Base-by-base conservation (phyloP, 2,888 invertebrate species). In the Agriopis aurantiaria region DNA sequence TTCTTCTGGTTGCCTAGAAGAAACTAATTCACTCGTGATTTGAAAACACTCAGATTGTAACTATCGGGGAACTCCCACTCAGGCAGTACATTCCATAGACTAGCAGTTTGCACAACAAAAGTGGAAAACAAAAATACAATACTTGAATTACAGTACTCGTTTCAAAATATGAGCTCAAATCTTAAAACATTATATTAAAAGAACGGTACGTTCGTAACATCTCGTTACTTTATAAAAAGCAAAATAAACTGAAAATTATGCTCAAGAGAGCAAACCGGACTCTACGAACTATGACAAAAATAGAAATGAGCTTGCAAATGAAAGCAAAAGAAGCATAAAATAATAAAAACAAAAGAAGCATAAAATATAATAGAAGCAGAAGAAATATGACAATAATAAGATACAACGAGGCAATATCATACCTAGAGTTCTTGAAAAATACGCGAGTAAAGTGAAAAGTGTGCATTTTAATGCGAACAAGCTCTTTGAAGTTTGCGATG, bases 391-490 rank as follows among this genome's bases (percentile, higher is more conserved):
- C 58, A 52, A 53, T 58, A 59, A 61, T 49, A 17, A 33, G 12
- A 66, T 55, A 53, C 66, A 40, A 11, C 40, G 57, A 43, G 48
- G 45, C 14, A 58, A 68, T 57, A 57, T 14, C 10, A 43, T 1
- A 17, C 14, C 48, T n/a, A 48, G 55, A 12, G 45, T 48, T 63
- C 14, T 64, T 55, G 59, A 49, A 64, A 66, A 63, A 63, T 68
- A 12, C 23, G 46, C 12, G 43, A 3, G 49, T 55, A 68, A 64
- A 68, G 68, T 64, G 63, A 59, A 68, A 63, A 68, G 58, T 63
- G 56, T 69, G 60, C 59, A 64, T 64, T 59, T 64, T 64, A 23
- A 68, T 59, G 6, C 58, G 53, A 33, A 62, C 68, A 51, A 68
- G 41, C 53, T 63, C 53, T 58, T 61, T 46, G 14, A 17, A 63